phyloP scores from a whole-genome alignment of 2,888 invertebrate species.

The Acleris laterana region DNA sequence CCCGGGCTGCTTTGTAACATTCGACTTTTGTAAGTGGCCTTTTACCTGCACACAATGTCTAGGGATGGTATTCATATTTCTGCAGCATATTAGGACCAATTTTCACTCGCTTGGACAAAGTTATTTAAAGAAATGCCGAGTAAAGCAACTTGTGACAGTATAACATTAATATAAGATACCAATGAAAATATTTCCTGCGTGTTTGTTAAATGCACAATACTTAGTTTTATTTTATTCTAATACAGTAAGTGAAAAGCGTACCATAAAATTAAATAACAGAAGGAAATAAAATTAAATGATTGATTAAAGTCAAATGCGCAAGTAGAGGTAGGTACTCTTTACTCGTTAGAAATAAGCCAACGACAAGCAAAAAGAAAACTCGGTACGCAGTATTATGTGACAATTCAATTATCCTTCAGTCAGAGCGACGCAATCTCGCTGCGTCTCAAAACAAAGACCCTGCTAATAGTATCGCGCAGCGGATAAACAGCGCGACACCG shows the following conservation, averaged over 20 bases:
- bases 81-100: background rate
- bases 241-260: too few relatives aligned
- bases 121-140: background rate
- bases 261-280: too few relatives aligned
- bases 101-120: background rate
- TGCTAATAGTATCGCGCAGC: slow-evolving; percentile 75
- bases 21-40: slow-evolving; percentile 54
- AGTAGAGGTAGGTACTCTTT: background rate
- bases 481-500: slow-evolving; percentile 77
- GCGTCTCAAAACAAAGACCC: slow-evolving; percentile 76
- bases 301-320: background rate
- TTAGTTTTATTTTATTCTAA: too few relatives aligned
- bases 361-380: slow-evolving; percentile 44
- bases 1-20: slow-evolving; percentile 58
- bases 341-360: slow-evolving; percentile 20
- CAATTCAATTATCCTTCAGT: slow-evolving; percentile 76
- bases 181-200: too few relatives aligned
- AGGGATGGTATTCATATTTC: slow-evolving; percentile 41
- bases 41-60: slow-evolving; percentile 48
- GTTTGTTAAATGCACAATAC: too few relatives aligned
- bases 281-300: slow-evolving; percentile 2
- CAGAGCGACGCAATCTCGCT: slow-evolving; percentile 70
- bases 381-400: slow-evolving; percentile 59
- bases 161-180: too few relatives aligned
- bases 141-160: background rate